phyloP scores from a whole-genome alignment of 1,140 invertebrate species.

The Apis cerana region DNA sequence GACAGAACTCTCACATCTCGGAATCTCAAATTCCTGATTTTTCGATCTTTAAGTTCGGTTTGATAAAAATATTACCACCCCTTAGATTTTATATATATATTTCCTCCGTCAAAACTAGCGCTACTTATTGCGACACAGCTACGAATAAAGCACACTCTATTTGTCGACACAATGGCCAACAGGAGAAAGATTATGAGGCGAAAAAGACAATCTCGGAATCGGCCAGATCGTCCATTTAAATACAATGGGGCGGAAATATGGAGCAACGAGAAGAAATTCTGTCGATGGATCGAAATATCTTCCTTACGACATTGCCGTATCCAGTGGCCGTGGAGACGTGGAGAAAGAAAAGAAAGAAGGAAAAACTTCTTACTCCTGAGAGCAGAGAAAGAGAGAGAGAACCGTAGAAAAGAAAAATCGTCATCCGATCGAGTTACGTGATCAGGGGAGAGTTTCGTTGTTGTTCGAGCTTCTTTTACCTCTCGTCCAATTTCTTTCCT shows the following conservation, averaged over 20 bases:
- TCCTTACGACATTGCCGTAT: not conserved
- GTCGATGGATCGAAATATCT: not conserved
- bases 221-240: not conserved
- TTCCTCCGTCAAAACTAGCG: too few species aligned
- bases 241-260: not conserved
- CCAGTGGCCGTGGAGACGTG: too few species aligned
- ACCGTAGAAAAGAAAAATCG: not conserved
- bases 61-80: not conserved
- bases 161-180: conserved; percentile 4
- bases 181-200: not conserved
- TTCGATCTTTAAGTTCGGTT: not conserved
- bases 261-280: not conserved
- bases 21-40: not conserved
- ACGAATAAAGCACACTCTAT: not conserved
- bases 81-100: too few species aligned
- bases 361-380: not conserved
- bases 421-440: not conserved
- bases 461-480: conserved; percentile 3
- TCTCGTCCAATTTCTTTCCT: not conserved
- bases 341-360: not conserved
- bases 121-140: too few species aligned
- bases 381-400: not conserved
- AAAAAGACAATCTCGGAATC: not conserved
- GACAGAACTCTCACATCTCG: accelerated
- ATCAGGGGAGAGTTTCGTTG: conserved; percentile 12